Evolutionary conservation across 2,797 vertebrate species (phyloP).

Genomic region (Arctocebus calabarensis): DNA sequence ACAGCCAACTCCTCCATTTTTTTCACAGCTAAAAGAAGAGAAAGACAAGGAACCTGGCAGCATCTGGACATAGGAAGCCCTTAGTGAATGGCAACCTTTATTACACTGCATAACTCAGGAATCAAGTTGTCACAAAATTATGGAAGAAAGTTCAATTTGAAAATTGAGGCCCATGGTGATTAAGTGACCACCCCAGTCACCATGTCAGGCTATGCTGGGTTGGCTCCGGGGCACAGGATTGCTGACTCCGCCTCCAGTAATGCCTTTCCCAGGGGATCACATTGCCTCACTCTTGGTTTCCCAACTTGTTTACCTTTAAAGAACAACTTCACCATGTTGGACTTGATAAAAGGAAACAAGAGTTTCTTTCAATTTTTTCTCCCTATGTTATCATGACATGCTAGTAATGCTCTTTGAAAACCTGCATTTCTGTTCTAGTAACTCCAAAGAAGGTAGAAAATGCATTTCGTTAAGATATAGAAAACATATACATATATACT

Average conservation of each 20-base stretch:
- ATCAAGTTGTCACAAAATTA: neutral
- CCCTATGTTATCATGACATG: neutral
- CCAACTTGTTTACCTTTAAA: constrained; percentile 68
- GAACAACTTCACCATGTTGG: constrained; percentile 5
- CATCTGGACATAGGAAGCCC: neutral
- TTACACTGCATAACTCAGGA: fast-evolving
- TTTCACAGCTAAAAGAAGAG: neutral
- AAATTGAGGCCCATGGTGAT: neutral
- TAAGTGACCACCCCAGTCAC: neutral
- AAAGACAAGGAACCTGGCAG: neutral
- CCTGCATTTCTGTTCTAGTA: neutral
- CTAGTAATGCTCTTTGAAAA: neutral
- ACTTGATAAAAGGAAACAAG: neutral
- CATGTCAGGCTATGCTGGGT: neutral
- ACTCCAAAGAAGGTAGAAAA: neutral
- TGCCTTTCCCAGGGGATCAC: constrained; percentile 38
- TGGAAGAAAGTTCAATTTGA: neutral
- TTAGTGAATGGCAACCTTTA: neutral
- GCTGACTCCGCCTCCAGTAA: neutral
- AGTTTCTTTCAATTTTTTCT: neutral
- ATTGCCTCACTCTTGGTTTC: constrained; percentile 67
- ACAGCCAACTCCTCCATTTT: neutral
- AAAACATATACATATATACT: neutral
- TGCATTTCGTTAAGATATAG: neutral
- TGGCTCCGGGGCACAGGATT: neutral